Base-by-base conservation (phyloP, 2,797 vertebrate genomes). In the Thaleichthys pacificus region DNA sequence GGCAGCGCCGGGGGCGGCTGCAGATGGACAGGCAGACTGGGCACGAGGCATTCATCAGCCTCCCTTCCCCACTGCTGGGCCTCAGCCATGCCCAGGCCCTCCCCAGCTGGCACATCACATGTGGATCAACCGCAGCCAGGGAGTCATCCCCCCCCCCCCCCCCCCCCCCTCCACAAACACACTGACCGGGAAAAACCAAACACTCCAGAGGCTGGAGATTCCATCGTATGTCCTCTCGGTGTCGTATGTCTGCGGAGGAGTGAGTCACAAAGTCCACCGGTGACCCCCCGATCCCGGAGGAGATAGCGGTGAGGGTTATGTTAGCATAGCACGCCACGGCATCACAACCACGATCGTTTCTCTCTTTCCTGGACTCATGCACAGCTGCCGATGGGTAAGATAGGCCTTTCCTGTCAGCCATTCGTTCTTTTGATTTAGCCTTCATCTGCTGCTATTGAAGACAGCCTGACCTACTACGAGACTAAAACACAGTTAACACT, bases 1-100 rank as follows among this genome's bases (percentile, higher is more conserved):
- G 84, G 81, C 78, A 77, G 76, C 30, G 84, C 84, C 65, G 80
- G 86, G 88, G 83, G 80, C 80, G 73, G 51, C 79, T 77, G 85
- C 81, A 42, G 72, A 75, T 35, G 4, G 68, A 87, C 75, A 62
- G 80, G 74, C 61, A 67, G 80, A 74, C 72, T 74, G 49, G 57
- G 21, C 32, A 57, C 24, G 21, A 64, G 22, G 42, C 17, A 73
- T 58, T 78, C 51, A 72, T 51, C 61, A 76, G 72, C 58, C 69
- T 12, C 66, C 74, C 74, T 76, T 82, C 4, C n/a, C 51, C 38
- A 74, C 32, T 28, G 77, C 72, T 76, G 11, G 75, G 84, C 82
- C 82, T 61, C 84, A 9, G 30, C 61, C 81, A 57, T 85, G 77
- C 77, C 85, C 72, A 68, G 79, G 78, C 81, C 5, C 65, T 15